Evolutionary conservation across 2,113 vertebrate species (phyloP).

Genomic region (Rhinichthys klamathensis): DNA sequence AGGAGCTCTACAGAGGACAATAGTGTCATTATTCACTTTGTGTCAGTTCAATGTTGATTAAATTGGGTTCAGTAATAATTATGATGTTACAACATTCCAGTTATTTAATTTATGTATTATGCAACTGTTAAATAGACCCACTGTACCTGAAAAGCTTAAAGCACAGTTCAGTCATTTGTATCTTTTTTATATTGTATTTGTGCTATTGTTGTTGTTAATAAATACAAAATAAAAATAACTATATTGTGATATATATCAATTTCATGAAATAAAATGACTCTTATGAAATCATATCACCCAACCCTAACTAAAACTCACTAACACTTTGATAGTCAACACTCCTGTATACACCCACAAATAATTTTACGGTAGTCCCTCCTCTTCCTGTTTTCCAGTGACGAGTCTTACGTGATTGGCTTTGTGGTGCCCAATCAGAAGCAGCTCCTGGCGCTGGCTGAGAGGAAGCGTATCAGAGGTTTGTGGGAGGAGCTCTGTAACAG

Average conservation of each 20-base stretch:
- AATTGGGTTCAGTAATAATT: too few relatives aligned
- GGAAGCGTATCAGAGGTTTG: slow-evolving; percentile 80
- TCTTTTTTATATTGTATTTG: background rate
- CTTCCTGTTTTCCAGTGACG: slow-evolving; percentile 77
- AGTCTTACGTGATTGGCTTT: slow-evolving; percentile 93
- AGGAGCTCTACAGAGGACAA: too few relatives aligned
- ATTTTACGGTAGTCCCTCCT: background rate
- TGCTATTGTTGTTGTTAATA: background rate
- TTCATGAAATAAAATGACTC: background rate
- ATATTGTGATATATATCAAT: background rate
- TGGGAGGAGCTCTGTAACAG: slow-evolving; percentile 89
- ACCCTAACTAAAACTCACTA: background rate
- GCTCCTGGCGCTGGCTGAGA: slow-evolving; percentile 82
- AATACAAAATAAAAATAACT: background rate
- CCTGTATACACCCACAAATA: background rate
- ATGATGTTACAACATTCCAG: too few relatives aligned
- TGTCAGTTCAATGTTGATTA: too few relatives aligned
- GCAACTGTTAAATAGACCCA: too few relatives aligned
- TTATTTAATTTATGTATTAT: too few relatives aligned
- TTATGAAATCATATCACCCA: background rate
- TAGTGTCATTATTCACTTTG: too few relatives aligned
- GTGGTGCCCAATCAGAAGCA: slow-evolving; percentile 97
- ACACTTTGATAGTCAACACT: background rate
- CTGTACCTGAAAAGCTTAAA: too few relatives aligned
- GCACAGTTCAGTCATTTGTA: background rate